Conservation (phyloP, 2,113 vertebrate genomes). For the Holacanthus passer region DNA sequence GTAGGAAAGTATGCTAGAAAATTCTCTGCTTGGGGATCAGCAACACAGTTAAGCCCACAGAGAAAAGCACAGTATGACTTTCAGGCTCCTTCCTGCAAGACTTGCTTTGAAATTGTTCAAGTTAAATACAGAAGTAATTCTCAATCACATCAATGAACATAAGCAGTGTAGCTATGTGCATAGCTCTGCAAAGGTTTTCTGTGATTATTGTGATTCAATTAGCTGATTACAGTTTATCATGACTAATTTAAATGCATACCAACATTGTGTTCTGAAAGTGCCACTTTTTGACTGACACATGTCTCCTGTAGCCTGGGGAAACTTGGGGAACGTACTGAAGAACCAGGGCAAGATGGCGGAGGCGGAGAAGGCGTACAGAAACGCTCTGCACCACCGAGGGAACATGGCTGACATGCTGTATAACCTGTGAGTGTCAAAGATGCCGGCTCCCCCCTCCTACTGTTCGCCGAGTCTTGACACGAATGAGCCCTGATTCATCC, state of each 20-base stretch:
- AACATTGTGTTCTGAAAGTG: constrained; percentile 12
- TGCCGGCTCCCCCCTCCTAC: background rate
- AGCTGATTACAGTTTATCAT: background rate
- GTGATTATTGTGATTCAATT: background rate
- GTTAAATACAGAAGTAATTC: background rate
- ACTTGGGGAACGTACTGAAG: constrained; percentile 98
- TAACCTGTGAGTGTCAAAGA: constrained; percentile 93
- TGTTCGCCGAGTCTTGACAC: constrained; percentile 37
- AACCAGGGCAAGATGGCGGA: constrained; percentile 97
- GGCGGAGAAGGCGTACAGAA: constrained; percentile 97
- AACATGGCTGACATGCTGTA: constrained; percentile 99
- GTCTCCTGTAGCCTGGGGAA: constrained; percentile 93
- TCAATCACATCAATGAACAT: background rate
- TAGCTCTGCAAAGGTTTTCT: background rate
- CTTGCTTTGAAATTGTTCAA: background rate
- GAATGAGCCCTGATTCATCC: constrained; percentile 20
- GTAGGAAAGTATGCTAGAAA: background rate
- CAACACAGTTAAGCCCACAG: background rate
- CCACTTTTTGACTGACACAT: constrained; percentile 42
- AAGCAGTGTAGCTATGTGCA: background rate
- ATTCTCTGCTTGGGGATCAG: background rate
- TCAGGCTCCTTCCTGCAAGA: background rate
- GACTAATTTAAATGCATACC: background rate
- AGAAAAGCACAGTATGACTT: background rate
- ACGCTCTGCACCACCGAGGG: constrained; percentile 96